These are phyloP conservation scores for Ephestia elutella DNA, from an alignment of 1,140 invertebrate genomes.

Conservation along the genomic window DNA sequence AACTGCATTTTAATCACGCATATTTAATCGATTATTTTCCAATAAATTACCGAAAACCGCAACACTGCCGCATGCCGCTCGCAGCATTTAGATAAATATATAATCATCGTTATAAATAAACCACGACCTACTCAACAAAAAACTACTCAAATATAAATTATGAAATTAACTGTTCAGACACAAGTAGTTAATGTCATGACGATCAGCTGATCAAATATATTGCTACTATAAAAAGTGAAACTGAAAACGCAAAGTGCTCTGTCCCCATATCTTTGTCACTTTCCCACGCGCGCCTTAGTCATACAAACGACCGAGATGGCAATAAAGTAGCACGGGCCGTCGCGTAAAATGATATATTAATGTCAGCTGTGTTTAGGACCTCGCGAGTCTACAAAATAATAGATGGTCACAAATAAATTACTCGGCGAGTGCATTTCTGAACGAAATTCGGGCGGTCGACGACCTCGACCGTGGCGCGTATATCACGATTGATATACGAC, in stretches of 20 bases:
- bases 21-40: conserved; percentile 8
- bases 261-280: conserved; percentile 40
- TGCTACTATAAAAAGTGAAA: conserved; percentile 75
- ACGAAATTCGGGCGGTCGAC: conserved; percentile 70
- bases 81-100: conserved; percentile 53
- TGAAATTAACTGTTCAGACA: conserved; percentile 65
- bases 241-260: conserved; percentile 70
- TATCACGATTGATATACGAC: conserved; percentile 68
- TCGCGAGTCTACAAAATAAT: conserved; percentile 73
- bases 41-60: conserved; percentile 33
- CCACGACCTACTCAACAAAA: conserved; percentile 67
- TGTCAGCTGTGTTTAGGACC: conserved; percentile 73
- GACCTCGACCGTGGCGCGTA: conserved; percentile 70
- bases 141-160: conserved; percentile 70
- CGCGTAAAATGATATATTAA: conserved; percentile 74
- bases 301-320: conserved; percentile 37
- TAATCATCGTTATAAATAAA: conserved; percentile 63
- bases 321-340: conserved; percentile 41
- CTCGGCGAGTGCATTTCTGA: conserved; percentile 68
- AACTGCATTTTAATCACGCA: conserved; percentile 7
- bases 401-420: conserved; percentile 74
- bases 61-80: conserved; percentile 29
- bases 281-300: conserved; percentile 20
- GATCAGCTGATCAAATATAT: conserved; percentile 75
- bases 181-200: conserved; percentile 67